Base-by-base conservation (phyloP, 1,140 invertebrate genomes). In the Zaprionus camerounensis region DNA sequence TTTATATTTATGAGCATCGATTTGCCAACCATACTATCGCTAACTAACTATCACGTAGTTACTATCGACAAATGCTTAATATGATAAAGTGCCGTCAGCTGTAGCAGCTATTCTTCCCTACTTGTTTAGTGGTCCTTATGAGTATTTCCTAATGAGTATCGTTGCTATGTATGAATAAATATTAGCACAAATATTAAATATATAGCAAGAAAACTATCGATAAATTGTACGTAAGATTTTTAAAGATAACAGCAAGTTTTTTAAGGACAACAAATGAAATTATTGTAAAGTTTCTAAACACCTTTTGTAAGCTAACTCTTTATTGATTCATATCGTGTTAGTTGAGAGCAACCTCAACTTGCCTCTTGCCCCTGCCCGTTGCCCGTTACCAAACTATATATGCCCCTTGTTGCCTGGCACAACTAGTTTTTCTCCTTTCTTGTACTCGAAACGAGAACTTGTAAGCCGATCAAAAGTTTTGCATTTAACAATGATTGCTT, bases 401-500 rank as follows among this genome's bases (percentile, higher is more conserved):
- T 34, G 9, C 36, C 36, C 36, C 12, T 13, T 7, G 5, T 3
- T 17, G 6, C n/a, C n/a, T 3, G n/a, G n/a, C 7, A 9, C 41
- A 17, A 46, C n/a, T 9, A 17, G 41, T 17, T 46, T 17, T 5
- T 38, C n/a, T 9, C 7, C 17, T 9, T 13, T 7, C 3, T 38
- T 15, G n/a, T 9, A 17, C n/a, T 20, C 38, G n/a, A 46, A 46
- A 17, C n/a, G 17, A 46, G 17, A 46, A 44, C 41, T 44, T 44
- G 41, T 44, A 44, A 44, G 7, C 41, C 41, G 41, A 44, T 44
- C 41, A 44, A 46, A 46, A 46, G 41, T 46, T 46, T 46, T 46
- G 41, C n/a, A 46, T 46, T 17, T 46, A 46, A 46, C 41, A 46
- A 46, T 46, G 41, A 46, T 46, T 46, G 41, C 41, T 46, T 46